These are phyloP conservation scores for Limnephilus auricula DNA, from an alignment of 2,888 invertebrate species.

Conservation along the genomic window DNA sequence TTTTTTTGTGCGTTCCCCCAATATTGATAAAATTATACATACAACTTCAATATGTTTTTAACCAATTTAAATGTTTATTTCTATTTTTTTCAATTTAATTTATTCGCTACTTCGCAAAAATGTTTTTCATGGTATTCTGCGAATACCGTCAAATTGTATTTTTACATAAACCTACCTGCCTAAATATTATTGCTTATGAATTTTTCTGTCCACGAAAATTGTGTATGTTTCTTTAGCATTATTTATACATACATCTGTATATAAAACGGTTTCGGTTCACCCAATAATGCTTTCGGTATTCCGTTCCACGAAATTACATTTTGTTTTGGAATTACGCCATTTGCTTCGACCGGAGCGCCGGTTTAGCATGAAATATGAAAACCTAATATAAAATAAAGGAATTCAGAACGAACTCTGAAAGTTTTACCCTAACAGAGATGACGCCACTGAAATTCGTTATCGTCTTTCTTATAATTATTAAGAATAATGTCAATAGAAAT, in stretches of 20 bases:
- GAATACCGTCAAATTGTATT: not conserved
- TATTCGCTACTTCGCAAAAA: not conserved
- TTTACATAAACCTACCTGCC: not conserved
- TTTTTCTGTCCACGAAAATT: not conserved
- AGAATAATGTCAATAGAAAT: not conserved
- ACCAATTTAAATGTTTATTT: not conserved
- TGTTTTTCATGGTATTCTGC: not conserved
- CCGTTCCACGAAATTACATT: not conserved
- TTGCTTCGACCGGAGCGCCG: not conserved
- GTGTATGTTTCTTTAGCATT: not conserved
- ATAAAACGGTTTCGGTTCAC: not conserved
- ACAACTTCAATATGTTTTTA: too few relatives aligned
- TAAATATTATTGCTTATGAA: not conserved
- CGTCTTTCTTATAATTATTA: not conserved
- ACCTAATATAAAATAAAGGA: not conserved
- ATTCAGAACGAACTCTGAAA: not conserved
- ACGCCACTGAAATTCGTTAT: not conserved
- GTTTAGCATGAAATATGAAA: not conserved
- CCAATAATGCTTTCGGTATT: not conserved
- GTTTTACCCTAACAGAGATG: not conserved
- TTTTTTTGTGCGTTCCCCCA: too few relatives aligned
- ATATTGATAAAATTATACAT: too few relatives aligned
- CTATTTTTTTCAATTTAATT: not conserved
- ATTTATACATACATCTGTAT: too few relatives aligned
- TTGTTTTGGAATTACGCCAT: not conserved